Conservation (phyloP, 2,797 vertebrate species). For the Notamacropus eugenii region DNA sequence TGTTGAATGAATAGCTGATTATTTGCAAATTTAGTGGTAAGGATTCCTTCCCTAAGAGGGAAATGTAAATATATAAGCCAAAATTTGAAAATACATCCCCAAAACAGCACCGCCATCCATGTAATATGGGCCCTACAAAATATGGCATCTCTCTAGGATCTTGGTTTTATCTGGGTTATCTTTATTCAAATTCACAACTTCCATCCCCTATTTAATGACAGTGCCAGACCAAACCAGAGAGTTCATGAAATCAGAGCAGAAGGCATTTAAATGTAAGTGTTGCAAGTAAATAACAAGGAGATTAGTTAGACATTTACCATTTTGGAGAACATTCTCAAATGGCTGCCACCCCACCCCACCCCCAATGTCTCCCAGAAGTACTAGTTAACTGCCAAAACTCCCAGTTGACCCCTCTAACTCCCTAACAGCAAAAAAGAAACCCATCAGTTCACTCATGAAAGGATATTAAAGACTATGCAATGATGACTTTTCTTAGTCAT, state of each 20-base stretch:
- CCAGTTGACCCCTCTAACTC: neutral
- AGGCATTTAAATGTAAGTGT: neutral
- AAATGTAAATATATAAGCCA: constrained; percentile 48
- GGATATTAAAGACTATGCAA: neutral
- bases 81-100: constrained; percentile 53
- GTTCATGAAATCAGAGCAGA: neutral
- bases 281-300: neutral
- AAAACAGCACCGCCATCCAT: neutral
- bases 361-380: neutral
- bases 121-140: neutral
- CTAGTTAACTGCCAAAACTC: neutral
- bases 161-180: neutral
- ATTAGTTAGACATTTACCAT: neutral
- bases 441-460: neutral
- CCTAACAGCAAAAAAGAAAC: neutral
- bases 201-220: neutral
- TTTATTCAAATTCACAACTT: neutral
- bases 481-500: neutral
- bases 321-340: neutral
- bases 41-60: constrained; percentile 27
- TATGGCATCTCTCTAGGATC: neutral
- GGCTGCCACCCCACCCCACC: too few species aligned
- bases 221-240: neutral
- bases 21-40: constrained; percentile 43
- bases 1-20: constrained; percentile 35